Base-by-base conservation (phyloP, 2,113 vertebrate species). In the Lathamus discolor region DNA sequence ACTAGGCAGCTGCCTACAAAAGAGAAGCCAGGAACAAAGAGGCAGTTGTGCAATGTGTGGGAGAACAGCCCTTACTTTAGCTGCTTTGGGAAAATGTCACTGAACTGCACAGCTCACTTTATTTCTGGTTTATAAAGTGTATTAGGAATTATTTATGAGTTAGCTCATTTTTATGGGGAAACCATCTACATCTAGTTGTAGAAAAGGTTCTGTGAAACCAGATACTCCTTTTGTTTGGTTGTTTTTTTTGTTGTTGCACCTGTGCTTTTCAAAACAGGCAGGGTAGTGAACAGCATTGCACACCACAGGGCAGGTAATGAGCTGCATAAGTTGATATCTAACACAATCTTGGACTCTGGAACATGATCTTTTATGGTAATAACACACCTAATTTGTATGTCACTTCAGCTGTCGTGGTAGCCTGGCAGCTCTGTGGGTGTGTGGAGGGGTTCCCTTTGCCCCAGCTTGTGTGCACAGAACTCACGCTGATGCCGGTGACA, bases 381-480 rank as follows among this genome's bases (percentile, higher is more conserved):
- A 92, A 92, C 76, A 72, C 61, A 29, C 35, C 39, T 72, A 28
- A 88, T 87, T 93, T 57, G 49, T 92, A 88, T 81, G 83, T 76
- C 43, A 37, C 43, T 48, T 76, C 24, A n/a, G n/a, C 62, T 81
- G 51, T n/a, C 41, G 28, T 83, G 84, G 95, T 85, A 95, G 91
- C 82, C 81, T 90, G 33, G 59, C 39, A 88, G 91, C 19, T n/a
- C 63, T 88, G 77, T 33, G 54, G 29, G 29, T 55, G 54, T 83
- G 52, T 37, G 7, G 87, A 46, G 54, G 86, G 78, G 52, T 43
- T 67, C 48, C n/a, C 12, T 25, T 81, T 78, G 80, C 64, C 48
- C 24, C 44, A 67, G 27, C 33, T 49, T 17, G 25, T 4, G 29
- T 18, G 28, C 63, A 39, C 15, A 13, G 29, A 49, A 33, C 43